These are phyloP conservation scores for Rhea pennata DNA, from an alignment of 2,113 vertebrate species.

Conservation along the genomic window DNA sequence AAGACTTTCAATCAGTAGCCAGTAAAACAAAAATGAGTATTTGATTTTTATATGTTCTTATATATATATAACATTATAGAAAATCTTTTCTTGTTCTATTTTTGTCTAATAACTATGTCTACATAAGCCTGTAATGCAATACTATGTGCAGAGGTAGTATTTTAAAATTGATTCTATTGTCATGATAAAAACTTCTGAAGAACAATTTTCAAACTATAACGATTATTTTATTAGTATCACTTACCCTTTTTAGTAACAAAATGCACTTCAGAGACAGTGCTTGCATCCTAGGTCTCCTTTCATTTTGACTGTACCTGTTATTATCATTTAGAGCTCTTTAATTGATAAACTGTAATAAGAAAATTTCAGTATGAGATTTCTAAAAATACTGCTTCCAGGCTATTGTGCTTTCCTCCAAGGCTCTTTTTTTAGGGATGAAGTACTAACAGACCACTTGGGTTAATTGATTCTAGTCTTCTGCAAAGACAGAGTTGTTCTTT, in stretches of 20 bases:
- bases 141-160: background rate
- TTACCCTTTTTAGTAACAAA: background rate
- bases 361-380: background rate
- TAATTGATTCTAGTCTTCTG: background rate
- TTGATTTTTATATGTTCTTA: background rate
- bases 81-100: background rate
- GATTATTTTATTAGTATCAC: background rate
- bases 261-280: background rate
- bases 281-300: background rate
- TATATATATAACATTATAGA: accelerated
- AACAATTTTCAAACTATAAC: accelerated
- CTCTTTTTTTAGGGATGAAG: background rate
- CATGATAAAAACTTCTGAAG: background rate
- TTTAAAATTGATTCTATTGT: background rate
- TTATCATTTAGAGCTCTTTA: background rate
- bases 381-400: background rate
- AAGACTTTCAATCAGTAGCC: background rate
- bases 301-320: background rate
- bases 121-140: background rate
- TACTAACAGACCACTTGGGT: background rate
- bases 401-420: background rate
- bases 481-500: background rate
- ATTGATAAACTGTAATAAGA: background rate
- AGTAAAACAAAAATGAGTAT: background rate
- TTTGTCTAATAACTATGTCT: background rate